These are phyloP conservation scores for Gandaritis pyraliata DNA, from an alignment of 2,888 invertebrate species.

Conservation along the genomic window DNA sequence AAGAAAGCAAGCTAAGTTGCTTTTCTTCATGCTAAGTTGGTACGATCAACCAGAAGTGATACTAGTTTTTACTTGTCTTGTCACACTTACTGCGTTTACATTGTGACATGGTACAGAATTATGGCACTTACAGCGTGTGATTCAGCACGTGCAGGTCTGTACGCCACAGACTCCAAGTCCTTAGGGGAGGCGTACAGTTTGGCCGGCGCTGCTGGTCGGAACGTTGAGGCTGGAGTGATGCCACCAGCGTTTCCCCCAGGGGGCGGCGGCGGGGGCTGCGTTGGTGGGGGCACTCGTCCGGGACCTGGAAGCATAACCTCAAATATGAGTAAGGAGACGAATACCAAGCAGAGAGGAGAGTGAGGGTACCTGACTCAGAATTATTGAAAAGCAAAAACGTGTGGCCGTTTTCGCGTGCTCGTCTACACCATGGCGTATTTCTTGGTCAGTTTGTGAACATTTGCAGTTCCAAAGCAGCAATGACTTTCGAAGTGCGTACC, in stretches of 20 bases:
- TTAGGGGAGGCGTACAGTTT: constrained; percentile 94
- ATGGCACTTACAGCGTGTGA: constrained; percentile 35
- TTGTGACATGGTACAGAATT: no score
- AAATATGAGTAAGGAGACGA: neutral
- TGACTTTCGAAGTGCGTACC: constrained; percentile 48
- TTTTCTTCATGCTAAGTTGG: no score
- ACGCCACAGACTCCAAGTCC: constrained; percentile 85
- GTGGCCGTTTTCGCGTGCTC: no score
- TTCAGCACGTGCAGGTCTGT: constrained; percentile 51
- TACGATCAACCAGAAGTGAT: no score
- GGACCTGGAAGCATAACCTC: constrained; percentile 43
- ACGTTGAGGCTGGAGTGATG: constrained; percentile 90
- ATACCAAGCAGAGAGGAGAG: neutral
- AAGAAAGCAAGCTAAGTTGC: no score
- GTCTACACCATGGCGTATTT: no score
- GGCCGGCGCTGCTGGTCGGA: constrained; percentile 90
- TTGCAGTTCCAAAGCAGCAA: no score
- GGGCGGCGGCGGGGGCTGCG: constrained; percentile 91
- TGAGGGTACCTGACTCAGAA: neutral
- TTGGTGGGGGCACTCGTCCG: constrained; percentile 89
- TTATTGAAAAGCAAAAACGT: no score
- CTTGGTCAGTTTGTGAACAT: no score
- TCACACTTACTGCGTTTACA: no score
- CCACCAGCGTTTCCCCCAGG: constrained; percentile 43
- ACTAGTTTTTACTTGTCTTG: no score